Base-by-base conservation (phyloP, 2,888 invertebrate species). In the Pristionchus japonicus region DNA sequence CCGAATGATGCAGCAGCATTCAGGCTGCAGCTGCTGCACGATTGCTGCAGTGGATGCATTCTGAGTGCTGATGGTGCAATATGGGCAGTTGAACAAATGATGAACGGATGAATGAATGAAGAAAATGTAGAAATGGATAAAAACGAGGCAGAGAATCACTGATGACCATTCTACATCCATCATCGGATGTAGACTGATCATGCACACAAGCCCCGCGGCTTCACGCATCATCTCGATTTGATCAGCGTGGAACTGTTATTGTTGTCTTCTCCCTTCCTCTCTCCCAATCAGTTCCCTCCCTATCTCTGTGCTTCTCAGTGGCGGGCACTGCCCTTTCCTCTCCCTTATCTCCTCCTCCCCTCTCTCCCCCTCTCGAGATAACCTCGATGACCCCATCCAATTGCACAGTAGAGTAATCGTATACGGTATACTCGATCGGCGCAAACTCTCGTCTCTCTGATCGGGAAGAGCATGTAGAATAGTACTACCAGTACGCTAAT, bases 261-360 rank as follows among this genome's bases (percentile, higher is more conserved):
- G 37, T 40, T 74, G 37, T 74, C 11, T 9, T n/a, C 52, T 20
- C 57, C 57, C 49, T 82, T 31, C 31, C 77, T 74, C 40, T n/a
- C 4, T 57, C 57, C 57, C 57, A 57, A 57, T 57, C 57, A 57
- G 57, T 57, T 83, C 83, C 9, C 57, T 57, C 17, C 27, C 57
- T 82, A 27, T 82, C 82, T 83, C 57, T 47, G 52, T 83, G 64
- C 64, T 67, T 67, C 64, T 13, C 64, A 67, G 64, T 67, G 64
- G 64, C 34, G 11, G 13, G 11, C 64, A 27, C 34, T 57, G 23
- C 83, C 43, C 83, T n/a, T 57, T 40, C 34, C 49, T 47, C 49
- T 47, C 82, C 52, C 52, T 52, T 34, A 40, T 52, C 83, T 67
- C 64, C 64, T n/a, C 61, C 61, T 61, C 27, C 27, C n/a, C 23